These are phyloP conservation scores for Thymelicus acteon DNA, from an alignment of 2,888 invertebrate genomes.

Conservation along the genomic window DNA sequence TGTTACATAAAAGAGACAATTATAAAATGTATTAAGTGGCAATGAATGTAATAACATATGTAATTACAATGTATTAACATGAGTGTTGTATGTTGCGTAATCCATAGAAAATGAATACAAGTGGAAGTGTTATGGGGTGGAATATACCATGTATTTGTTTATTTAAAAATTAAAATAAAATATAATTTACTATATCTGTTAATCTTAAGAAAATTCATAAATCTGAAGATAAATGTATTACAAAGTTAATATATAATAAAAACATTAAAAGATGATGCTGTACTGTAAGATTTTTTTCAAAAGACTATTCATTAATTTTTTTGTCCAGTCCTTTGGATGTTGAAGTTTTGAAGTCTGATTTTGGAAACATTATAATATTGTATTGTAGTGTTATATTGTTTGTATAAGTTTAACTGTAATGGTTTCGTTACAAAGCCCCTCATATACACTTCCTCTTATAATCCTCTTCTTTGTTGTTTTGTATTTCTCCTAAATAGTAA, in stretches of 20 bases:
- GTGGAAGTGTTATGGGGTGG: not conserved
- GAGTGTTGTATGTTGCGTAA: not conserved
- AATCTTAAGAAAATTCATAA: no score
- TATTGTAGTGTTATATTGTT: not conserved
- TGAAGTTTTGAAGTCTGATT: not conserved
- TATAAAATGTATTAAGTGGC: constrained; percentile 19
- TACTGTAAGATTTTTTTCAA: no score
- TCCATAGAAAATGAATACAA: not conserved
- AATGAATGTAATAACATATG: constrained; percentile 19
- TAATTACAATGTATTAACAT: not conserved
- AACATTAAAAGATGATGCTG: no score
- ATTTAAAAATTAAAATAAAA: no score
- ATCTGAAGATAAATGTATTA: no score
- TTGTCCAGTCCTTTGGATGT: not conserved
- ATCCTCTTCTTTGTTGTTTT: not conserved
- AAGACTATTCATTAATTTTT: no score
- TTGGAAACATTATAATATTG: not conserved
- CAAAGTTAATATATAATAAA: no score
- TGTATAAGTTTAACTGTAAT: not conserved
- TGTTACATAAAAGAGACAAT: constrained; percentile 3
- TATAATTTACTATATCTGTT: no score
- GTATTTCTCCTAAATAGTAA: not conserved
- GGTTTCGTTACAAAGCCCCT: not conserved
- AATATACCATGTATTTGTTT: no score
- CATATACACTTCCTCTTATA: constrained; percentile 5